Conservation (phyloP, 1,140 invertebrate species). For the Apis dorsata region DNA sequence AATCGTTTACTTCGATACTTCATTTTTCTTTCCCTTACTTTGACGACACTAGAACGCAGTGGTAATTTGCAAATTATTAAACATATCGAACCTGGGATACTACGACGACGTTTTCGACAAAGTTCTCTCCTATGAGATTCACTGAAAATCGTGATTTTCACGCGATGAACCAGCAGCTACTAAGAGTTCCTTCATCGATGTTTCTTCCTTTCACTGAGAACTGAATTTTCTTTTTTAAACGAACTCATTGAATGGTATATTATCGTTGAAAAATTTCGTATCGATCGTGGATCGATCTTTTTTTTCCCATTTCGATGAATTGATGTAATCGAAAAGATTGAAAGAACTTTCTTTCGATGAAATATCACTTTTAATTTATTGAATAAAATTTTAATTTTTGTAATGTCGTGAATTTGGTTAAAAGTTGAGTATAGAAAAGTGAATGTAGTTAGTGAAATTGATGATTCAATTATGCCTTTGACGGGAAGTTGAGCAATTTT, state of each 20-base stretch:
- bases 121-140: background rate
- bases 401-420: too few relatives aligned
- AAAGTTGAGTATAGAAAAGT: too few relatives aligned
- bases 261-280: too few relatives aligned
- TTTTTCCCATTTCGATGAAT: too few relatives aligned
- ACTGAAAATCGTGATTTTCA: background rate
- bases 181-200: slow-evolving; percentile 25
- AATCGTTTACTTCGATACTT: slow-evolving; percentile 11
- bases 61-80: slow-evolving; percentile 18
- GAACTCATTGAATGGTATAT: background rate
- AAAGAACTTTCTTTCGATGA: too few relatives aligned
- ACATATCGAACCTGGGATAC: slow-evolving; percentile 36
- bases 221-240: background rate
- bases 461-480: too few relatives aligned
- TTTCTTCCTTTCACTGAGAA: background rate
- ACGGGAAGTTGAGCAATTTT: too few relatives aligned
- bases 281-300: too few relatives aligned
- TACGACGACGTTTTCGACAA: slow-evolving; percentile 15
- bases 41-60: slow-evolving; percentile 27
- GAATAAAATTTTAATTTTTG: too few relatives aligned
- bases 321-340: too few relatives aligned
- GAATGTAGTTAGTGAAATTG: too few relatives aligned
- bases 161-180: background rate
- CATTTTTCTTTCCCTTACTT: slow-evolving; percentile 3
- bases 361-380: too few relatives aligned